Conservation (phyloP, 2,113 vertebrate genomes). For the Lamprotornis superbus region DNA sequence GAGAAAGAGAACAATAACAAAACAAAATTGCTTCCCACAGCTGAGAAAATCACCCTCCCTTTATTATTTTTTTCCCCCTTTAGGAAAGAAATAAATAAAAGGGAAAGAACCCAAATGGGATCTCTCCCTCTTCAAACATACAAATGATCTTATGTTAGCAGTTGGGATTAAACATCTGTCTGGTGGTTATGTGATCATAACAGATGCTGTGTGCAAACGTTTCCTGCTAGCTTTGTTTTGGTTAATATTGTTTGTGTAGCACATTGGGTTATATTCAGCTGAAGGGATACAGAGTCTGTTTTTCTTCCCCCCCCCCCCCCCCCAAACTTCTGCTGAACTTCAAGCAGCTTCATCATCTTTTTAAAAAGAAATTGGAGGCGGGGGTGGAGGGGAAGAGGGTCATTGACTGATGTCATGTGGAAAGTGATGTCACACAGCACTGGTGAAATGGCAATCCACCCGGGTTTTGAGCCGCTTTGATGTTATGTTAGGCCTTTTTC, state of each 20-base stretch:
- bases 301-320: conserved; percentile 20
- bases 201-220: conserved; percentile 86
- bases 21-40: conserved; percentile 57
- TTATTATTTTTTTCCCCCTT: conserved; percentile 61
- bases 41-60: conserved; percentile 71
- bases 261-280: conserved; percentile 83
- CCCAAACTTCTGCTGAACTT: conserved; percentile 66
- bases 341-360: conserved; percentile 67
- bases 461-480: conserved; percentile 42
- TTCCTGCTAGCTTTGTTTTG: conserved; percentile 85
- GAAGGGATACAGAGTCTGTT: conserved; percentile 70
- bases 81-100: conserved; percentile 81
- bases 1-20: conserved; percentile 58
- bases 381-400: conserved; percentile 25
- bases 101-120: conserved; percentile 83
- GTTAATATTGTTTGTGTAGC: conserved; percentile 86
- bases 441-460: conserved; percentile 57
- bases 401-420: conserved; percentile 48
- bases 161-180: conserved; percentile 96
- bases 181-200: conserved; percentile 89
- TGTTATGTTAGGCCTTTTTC: conserved; percentile 55
- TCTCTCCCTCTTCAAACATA: conserved; percentile 86
- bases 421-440: conserved; percentile 65
- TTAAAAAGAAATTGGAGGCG: conserved; percentile 48
- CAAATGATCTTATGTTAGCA: conserved; percentile 93